These are phyloP conservation scores for Patagioenas fasciata DNA, from an alignment of 2,113 vertebrate species.

Conservation along the genomic window DNA sequence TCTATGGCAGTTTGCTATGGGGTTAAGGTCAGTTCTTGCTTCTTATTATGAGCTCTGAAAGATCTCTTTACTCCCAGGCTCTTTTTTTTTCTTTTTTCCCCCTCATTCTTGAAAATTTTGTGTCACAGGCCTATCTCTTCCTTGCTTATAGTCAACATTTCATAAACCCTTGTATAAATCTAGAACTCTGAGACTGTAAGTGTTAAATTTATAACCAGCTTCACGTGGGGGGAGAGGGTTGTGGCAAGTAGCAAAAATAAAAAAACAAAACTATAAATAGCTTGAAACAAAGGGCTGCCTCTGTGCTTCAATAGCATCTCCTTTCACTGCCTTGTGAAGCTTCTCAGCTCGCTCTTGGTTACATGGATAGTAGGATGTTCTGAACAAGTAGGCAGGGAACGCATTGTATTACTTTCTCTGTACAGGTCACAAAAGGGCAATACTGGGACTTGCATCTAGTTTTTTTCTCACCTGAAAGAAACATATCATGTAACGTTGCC, in stretches of 20 bases:
- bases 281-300: neutral
- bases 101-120: accelerated
- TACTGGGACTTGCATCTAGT: neutral
- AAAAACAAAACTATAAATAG: neutral
- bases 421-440: neutral
- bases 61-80: neutral
- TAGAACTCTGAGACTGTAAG: neutral
- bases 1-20: neutral
- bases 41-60: neutral
- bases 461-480: neutral
- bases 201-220: neutral
- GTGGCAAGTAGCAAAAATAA: neutral
- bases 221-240: neutral
- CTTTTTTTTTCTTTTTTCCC: neutral
- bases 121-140: neutral
- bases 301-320: neutral
- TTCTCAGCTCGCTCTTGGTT: neutral
- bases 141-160: neutral
- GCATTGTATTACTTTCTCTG: conserved; percentile 19
- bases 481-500: neutral
- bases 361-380: neutral
- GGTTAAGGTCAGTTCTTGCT: neutral
- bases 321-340: neutral
- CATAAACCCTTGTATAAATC: neutral
- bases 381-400: neutral